Conservation (phyloP, 2,888 invertebrate genomes). For the Spodoptera picta region DNA sequence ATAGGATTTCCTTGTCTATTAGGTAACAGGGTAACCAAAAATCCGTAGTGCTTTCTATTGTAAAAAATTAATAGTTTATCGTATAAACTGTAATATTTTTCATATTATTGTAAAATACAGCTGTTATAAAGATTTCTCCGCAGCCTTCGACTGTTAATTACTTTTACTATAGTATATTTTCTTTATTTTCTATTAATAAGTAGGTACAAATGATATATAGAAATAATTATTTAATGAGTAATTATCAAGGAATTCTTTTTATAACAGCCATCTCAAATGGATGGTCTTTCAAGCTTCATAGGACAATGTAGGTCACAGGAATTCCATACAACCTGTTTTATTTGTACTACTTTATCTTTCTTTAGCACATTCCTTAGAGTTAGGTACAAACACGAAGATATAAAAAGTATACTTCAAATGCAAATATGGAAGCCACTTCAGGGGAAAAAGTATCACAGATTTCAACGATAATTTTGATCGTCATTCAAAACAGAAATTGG, state of each 20-base stretch:
- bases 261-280: not conserved
- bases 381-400: too few relatives aligned
- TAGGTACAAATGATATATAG: not conserved
- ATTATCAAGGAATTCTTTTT: not conserved
- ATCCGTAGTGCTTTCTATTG: too few relatives aligned
- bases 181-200: not conserved
- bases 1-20: too few relatives aligned
- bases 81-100: too few relatives aligned
- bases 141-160: too few relatives aligned
- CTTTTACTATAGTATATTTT: not conserved
- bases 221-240: not conserved
- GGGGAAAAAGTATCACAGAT: slow-evolving; percentile 3
- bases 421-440: slow-evolving; percentile 1
- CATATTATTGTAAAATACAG: too few relatives aligned
- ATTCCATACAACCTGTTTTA: not conserved
- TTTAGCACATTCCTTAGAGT: too few relatives aligned
- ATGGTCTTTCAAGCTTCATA: not conserved
- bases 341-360: too few relatives aligned
- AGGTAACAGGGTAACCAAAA: too few relatives aligned
- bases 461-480: slow-evolving; percentile 43
- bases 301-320: not conserved
- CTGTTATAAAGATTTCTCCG: too few relatives aligned
- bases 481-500: slow-evolving; percentile 40
- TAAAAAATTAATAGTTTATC: too few relatives aligned
- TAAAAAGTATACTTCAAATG: slow-evolving; percentile 1